These are phyloP conservation scores for Apotomis turbidana DNA, from an alignment of 2,888 invertebrate species.

Conservation along the genomic window DNA sequence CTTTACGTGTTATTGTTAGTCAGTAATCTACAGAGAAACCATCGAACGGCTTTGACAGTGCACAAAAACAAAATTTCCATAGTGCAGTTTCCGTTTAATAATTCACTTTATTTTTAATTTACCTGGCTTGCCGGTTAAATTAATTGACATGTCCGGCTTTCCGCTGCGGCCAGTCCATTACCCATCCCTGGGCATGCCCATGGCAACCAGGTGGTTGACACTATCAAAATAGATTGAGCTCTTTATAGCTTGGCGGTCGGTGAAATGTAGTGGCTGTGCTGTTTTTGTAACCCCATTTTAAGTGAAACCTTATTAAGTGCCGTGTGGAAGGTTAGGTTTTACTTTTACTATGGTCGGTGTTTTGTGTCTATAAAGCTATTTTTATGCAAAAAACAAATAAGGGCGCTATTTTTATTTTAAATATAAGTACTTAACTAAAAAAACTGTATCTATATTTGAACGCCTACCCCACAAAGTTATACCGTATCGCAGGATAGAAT, in stretches of 20 bases:
- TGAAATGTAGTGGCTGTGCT: conserved; percentile 1
- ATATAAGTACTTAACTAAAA: too few species aligned
- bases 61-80: not conserved
- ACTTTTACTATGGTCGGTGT: not conserved
- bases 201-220: conserved; percentile 30
- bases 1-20: too few species aligned
- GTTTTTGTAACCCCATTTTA: conserved; percentile 11
- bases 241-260: conserved; percentile 6
- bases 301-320: not conserved
- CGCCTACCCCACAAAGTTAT: too few species aligned
- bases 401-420: too few species aligned
- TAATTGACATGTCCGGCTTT: conserved; percentile 45
- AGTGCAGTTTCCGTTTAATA: conserved; percentile 23
- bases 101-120: conserved; percentile 40
- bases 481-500: too few species aligned
- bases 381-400: too few species aligned
- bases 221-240: conserved; percentile 32
- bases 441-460: too few species aligned
- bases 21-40: not conserved
- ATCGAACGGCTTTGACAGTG: not conserved
- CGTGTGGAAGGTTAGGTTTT: not conserved
- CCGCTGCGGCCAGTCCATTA: conserved; percentile 35
- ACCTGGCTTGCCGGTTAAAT: conserved; percentile 39
- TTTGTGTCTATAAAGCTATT: too few species aligned
- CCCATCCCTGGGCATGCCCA: conserved; percentile 27